Evolutionary conservation across 1,140 invertebrate genomes (phyloP), one percentile per base, ranked within the genome.

Genomic region (Scaptomyza hsui): DNA sequence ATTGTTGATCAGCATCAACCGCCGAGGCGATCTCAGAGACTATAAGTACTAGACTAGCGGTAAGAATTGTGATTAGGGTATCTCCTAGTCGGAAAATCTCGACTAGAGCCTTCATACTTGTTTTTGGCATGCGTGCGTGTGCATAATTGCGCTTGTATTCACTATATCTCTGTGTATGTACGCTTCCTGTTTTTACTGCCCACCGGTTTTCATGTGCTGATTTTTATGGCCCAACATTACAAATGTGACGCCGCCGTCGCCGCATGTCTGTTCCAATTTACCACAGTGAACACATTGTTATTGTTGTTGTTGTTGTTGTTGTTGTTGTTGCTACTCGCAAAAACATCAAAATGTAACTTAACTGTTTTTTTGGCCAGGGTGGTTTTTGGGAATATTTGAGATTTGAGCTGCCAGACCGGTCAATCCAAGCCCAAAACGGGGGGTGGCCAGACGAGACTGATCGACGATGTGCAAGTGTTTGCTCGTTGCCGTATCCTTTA

Each of bases 141-240:
- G 68, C 81, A 70, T 83, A 85, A 83, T 83, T 76, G 76, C 81
- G 81, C 81, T 69, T 76, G 80, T 85, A 80, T 85, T 86, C 44
- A 55, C 39, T 55, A 72, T 64, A 52, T 56, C 18, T 52, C 32
- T 35, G 21, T 18, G 15, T 48, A 47, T 51, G 49, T 67, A 32
- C 37, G 56, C 70, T 81, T 85, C 81, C 81, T 86, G 77, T 83
- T 71, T 70, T 13, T 26, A 18, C 44, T 57, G 47, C 51, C 61
- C 60, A 67, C 68, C 68, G 48, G 42, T 41, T 75, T 76, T 62
- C 64, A 81, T 86, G 81, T 81, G 81, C 82, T 81, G 81, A 85
- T 85, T 86, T 85, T 67, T 56, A 57, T 44, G 32, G 32, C 37
- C 39, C 42, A 45, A 59, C 67, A 52, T 74, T 71, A 65, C 68